phyloP scores from a whole-genome alignment of 2,797 vertebrate genomes.

The Amphiprion clarkii region DNA sequence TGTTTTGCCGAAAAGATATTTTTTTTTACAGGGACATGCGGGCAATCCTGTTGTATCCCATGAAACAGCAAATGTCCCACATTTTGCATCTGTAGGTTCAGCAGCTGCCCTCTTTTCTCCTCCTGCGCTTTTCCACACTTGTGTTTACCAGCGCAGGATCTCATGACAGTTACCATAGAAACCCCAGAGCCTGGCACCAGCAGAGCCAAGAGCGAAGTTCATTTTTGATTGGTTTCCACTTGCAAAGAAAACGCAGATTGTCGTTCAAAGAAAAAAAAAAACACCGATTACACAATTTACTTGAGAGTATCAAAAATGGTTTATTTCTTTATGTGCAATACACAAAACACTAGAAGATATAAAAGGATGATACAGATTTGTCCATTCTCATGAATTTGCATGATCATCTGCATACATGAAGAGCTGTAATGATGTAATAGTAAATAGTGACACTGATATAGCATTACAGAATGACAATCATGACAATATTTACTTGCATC shows the following conservation, averaged over 20 bases:
- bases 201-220: slow-evolving; percentile 38
- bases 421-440: slow-evolving; percentile 14
- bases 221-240: slow-evolving; percentile 51
- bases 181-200: slow-evolving; percentile 61
- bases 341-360: slow-evolving; percentile 62
- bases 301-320: slow-evolving; percentile 68
- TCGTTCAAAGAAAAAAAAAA: slow-evolving; percentile 5
- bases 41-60: not conserved
- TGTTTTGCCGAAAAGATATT: not conserved
- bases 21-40: not conserved
- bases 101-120: slow-evolving; percentile 30
- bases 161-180: slow-evolving; percentile 79
- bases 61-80: slow-evolving; percentile 16
- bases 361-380: slow-evolving; percentile 57
- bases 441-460: slow-evolving; percentile 33
- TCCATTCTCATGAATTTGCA: slow-evolving; percentile 19
- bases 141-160: slow-evolving; percentile 70
- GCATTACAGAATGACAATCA: slow-evolving; percentile 24
- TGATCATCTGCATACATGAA: slow-evolving; percentile 51
- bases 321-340: slow-evolving; percentile 59
- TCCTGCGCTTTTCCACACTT: slow-evolving; percentile 53
- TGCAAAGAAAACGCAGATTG: slow-evolving; percentile 31
- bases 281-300: slow-evolving; percentile 1
- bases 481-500: slow-evolving; percentile 29
- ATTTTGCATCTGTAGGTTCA: slow-evolving; percentile 33